Conservation (phyloP, 2,888 invertebrate genomes). For the Cataglyphis rosenhaueri region DNA sequence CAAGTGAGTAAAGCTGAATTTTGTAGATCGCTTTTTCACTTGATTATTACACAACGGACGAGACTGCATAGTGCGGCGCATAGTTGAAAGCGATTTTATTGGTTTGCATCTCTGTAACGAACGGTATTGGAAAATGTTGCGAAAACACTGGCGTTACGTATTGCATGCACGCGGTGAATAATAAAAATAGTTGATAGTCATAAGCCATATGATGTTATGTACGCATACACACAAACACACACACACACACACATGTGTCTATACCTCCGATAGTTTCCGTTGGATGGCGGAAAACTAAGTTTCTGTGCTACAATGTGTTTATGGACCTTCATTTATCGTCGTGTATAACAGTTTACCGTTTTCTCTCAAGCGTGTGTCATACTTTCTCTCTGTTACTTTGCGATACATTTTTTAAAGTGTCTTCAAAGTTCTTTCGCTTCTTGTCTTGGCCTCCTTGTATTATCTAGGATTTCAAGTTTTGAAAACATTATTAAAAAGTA, state of each 20-base stretch:
- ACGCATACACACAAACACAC: background rate
- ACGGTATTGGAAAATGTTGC: constrained; percentile 50
- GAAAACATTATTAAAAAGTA: background rate
- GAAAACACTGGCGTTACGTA: constrained; percentile 36
- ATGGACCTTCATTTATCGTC: constrained; percentile 28
- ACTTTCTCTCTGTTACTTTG: background rate
- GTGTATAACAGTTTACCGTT: constrained; percentile 18
- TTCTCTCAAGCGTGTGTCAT: background rate
- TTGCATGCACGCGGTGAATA: constrained; percentile 28
- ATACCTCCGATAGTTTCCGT: constrained; percentile 36
- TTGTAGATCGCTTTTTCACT: background rate
- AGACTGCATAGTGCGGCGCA: background rate
- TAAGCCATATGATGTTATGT: constrained; percentile 41
- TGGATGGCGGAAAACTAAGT: constrained; percentile 32
- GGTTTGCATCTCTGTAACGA: constrained; percentile 13
- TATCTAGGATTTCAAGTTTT: background rate
- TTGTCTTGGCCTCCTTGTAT: background rate
- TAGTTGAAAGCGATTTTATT: constrained; percentile 29
- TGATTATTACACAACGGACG: constrained; percentile 21
- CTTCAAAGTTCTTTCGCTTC: background rate
- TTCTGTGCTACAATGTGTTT: constrained; percentile 22
- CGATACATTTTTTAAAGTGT: constrained; percentile 1
- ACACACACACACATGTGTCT: background rate
- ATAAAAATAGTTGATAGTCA: constrained; percentile 52
- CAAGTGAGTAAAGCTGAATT: constrained; percentile 5